These are phyloP conservation scores for Chloropsis cyanopogon DNA, from an alignment of 2,113 vertebrate genomes.

Conservation along the genomic window DNA sequence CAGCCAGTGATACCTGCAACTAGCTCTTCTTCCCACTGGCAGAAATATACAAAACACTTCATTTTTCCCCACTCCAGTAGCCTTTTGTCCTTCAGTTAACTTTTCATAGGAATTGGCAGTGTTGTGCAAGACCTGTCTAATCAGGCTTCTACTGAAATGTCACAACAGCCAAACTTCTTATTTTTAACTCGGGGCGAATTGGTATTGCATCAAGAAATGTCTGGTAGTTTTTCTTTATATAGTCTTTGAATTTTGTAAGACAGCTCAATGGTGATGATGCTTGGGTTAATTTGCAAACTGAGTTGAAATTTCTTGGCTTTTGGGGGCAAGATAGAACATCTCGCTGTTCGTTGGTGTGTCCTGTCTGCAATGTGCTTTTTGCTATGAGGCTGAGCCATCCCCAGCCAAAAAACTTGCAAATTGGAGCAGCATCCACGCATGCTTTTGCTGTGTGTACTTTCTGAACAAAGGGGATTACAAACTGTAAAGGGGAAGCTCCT, in stretches of 20 bases:
- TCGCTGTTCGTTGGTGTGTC: rapidly evolving
- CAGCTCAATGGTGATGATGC: neutral
- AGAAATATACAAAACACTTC: neutral
- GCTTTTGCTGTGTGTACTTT: neutral
- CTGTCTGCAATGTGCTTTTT: rapidly evolving
- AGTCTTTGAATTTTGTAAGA: constrained; percentile 40
- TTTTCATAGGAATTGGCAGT: constrained; percentile 24
- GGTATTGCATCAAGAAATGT: constrained; percentile 68
- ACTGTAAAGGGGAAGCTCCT: neutral
- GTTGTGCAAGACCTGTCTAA: constrained; percentile 40
- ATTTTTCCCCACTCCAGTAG: neutral
- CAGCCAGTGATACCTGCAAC: neutral
- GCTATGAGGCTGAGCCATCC: neutral
- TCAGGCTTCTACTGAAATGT: constrained; percentile 43
- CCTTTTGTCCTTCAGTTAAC: constrained; percentile 13
- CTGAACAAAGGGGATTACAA: neutral
- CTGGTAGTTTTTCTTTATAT: constrained; percentile 71
- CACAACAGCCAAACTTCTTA: constrained; percentile 59
- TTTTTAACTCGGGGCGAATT: constrained; percentile 55
- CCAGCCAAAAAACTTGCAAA: neutral
- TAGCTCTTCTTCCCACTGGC: neutral
- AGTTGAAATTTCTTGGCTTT: neutral
- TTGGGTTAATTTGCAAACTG: neutral
- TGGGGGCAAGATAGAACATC: neutral
- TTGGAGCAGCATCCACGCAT: rapidly evolving